Evolutionary conservation across 2,888 invertebrate genomes (phyloP).

Genomic region (Cacoxenus indagator): DNA sequence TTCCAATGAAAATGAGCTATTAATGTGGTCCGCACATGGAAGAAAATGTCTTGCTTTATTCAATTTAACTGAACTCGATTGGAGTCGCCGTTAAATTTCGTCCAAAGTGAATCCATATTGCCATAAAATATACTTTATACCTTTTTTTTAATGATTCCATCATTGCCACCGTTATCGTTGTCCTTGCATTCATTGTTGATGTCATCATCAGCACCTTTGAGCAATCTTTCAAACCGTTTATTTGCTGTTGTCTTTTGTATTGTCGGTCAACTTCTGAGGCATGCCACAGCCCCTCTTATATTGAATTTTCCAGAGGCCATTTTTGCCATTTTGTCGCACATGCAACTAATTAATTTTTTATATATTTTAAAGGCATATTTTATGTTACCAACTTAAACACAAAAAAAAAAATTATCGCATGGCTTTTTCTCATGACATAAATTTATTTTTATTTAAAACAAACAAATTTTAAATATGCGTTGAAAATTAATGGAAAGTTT

Average conservation of each 20-base stretch:
- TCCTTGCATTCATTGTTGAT: conserved; percentile 43
- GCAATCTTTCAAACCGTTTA: conserved; percentile 34
- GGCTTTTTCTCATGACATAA: neutral
- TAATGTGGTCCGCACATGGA: conserved; percentile 39
- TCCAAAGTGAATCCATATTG: conserved; percentile 50
- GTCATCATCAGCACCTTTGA: conserved; percentile 35
- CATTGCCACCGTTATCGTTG: neutral
- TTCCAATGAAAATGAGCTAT: conserved; percentile 37
- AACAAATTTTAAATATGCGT: neutral
- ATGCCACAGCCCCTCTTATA: conserved; percentile 24
- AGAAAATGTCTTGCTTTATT: neutral
- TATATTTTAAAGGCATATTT: conserved; percentile 45
- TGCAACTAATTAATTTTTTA: conserved; percentile 62
- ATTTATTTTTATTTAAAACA: neutral
- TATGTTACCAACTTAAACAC: neutral
- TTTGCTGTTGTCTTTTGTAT: neutral
- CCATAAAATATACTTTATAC: conserved; percentile 57
- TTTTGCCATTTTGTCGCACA: conserved; percentile 40
- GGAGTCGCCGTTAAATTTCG: conserved; percentile 48
- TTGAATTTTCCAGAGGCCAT: neutral
- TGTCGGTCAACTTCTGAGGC: too few species aligned
- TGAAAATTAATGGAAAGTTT: too few species aligned
- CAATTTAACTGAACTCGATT: neutral
- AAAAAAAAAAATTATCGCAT: neutral
- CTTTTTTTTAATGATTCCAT: neutral